Evolutionary conservation across 2,888 invertebrate species (phyloP), one percentile per base, ranked within the genome.

Genomic region (Brenthis ino): DNA sequence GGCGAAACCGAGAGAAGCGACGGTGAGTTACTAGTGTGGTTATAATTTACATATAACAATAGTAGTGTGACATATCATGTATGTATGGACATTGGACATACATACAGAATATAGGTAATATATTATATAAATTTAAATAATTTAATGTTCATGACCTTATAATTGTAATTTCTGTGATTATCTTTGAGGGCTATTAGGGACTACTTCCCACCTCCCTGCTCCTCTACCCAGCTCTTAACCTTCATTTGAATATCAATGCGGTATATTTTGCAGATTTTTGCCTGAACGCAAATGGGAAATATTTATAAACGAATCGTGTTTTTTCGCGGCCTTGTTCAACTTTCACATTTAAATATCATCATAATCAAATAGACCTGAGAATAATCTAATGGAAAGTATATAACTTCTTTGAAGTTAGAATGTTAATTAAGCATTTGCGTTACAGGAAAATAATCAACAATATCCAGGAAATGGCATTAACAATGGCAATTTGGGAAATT

Each of bases 191-290:
- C n/a, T 28, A 60, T 28, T 50, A 60, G 16, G 16, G 48, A 50
- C 28, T 28, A 60, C 5, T 47, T 11, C 60, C 60, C 33, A 50
- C 28, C 50, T 60, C 33, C 28, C 14, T 24, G 28, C 28, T n/a
- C 58, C 58, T 28, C 50, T 33, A 33, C 50, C 50, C 60, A 16
- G 33, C 50, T 43, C 37, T 60, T 60, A 60, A 60, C 60, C 60
- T 60, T 60, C 50, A 60, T 60, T 60, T 60, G 50, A 60, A 60
- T 60, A 60, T 28, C 60, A 60, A 60, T 60, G 60, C 60, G 50
- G 60, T 60, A 50, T 33, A 50, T 60, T 50, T 60, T 60, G 50
- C 60, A 60, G 60, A 60, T 47, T 28, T 50, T 48, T 28, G n/a
- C 50, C 16, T 12, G 28, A 24, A 6, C 50, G 50, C 48, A 48